Percentiles rank a stretch among this genome's conserved stretches.
phyloP scores from a whole-genome alignment of 2,888 invertebrate species.

The Lasioglossum calceatum region DNA sequence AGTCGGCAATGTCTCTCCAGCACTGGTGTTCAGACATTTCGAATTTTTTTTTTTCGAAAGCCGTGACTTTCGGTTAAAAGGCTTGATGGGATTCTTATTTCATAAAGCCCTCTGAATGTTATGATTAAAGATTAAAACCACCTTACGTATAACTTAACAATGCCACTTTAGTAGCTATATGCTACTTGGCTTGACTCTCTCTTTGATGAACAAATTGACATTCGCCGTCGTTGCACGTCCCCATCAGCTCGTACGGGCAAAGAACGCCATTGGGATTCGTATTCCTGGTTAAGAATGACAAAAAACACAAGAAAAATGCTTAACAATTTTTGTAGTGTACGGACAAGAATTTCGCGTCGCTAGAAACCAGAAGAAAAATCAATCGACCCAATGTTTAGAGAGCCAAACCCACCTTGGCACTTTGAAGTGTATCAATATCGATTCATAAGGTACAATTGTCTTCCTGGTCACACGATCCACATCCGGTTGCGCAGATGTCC shows the following conservation, averaged over 20 bases:
- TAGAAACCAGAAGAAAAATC: background rate
- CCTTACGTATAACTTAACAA: slow-evolving; percentile 80
- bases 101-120: slow-evolving; percentile 50
- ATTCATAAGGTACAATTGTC: slow-evolving; percentile 77
- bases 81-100: slow-evolving; percentile 48
- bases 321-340: slow-evolving; percentile 49
- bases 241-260: slow-evolving; percentile 83
- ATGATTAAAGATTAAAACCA: slow-evolving; percentile 79
- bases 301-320: slow-evolving; percentile 70
- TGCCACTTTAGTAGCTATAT: slow-evolving; percentile 71
- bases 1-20: background rate
- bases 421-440: slow-evolving; percentile 78
- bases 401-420: slow-evolving; percentile 78
- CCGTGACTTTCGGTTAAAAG: slow-evolving; percentile 30
- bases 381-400: slow-evolving; percentile 25
- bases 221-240: slow-evolving; percentile 82
- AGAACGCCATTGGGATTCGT: slow-evolving; percentile 80
- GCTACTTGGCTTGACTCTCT: slow-evolving; percentile 76
- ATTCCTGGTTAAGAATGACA: slow-evolving; percentile 74
- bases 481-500: background rate
- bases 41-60: slow-evolving; percentile 19
- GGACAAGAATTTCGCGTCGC: background rate
- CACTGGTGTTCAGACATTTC: slow-evolving; percentile 7
- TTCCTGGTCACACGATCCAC: slow-evolving; percentile 20
- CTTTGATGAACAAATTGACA: slow-evolving; percentile 81